Percentiles rank a stretch among this genome's conserved stretches.
phyloP scores from a whole-genome alignment of 92 coral and sea anemone species.

The Parazoanthus darwini region DNA sequence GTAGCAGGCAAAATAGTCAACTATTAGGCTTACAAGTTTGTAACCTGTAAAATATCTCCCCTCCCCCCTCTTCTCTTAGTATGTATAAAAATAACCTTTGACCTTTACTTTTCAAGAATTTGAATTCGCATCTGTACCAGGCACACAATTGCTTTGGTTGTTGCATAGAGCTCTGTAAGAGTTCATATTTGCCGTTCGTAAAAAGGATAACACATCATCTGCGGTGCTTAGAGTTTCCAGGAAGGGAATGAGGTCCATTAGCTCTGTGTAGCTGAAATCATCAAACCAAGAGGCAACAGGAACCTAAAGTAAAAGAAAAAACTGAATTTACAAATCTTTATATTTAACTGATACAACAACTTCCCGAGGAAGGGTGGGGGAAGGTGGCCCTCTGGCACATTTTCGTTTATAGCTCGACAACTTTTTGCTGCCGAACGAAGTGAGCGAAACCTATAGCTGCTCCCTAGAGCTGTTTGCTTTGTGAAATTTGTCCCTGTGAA shows the following conservation, averaged over 20 bases:
- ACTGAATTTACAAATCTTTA: no score
- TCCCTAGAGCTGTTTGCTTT: no score
- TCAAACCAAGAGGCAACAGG: conserved; percentile 99
- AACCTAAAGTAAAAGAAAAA: conserved; percentile 49
- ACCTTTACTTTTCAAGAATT: conserved; percentile 34
- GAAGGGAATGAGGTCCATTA: conserved; percentile 89
- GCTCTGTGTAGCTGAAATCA: conserved; percentile 85
- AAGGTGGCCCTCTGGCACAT: no score
- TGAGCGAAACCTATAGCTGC: no score
- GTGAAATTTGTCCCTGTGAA: no score
- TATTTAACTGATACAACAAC: no score
- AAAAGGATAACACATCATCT: conserved; percentile 87
- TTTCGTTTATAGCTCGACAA: no score
- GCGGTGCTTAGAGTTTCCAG: conserved; percentile 83
- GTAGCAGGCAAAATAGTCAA: conserved; percentile 7
- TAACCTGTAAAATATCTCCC: conserved; percentile 22
- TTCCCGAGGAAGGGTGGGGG: no score
- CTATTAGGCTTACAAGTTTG: conserved; percentile 2
- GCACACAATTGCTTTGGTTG: conserved; percentile 24
- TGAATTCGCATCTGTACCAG: conserved; percentile 39
- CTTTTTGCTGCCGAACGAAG: no score
- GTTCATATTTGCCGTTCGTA: conserved; percentile 77
- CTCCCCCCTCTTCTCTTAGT: conserved; percentile 9
- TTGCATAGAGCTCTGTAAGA: conserved; percentile 49
- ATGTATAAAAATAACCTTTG: conserved; percentile 30